Conservation (phyloP, 2,113 vertebrate species). For the Pterocles gutturalis region DNA sequence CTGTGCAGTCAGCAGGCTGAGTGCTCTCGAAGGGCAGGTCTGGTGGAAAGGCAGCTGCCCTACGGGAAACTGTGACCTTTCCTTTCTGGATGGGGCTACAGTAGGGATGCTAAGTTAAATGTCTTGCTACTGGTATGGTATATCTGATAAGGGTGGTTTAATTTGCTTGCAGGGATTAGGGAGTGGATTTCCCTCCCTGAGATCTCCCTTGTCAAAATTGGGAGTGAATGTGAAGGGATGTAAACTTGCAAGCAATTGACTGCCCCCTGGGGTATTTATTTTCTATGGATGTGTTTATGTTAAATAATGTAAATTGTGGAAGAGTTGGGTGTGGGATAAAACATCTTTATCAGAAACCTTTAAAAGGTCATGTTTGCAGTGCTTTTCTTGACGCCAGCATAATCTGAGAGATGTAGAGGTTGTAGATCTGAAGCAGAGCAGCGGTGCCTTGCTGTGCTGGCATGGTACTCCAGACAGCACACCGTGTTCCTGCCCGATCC, state of each 20-base stretch:
- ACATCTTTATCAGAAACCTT: not conserved
- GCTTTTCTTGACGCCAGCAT: not conserved
- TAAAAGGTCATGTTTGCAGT: not conserved
- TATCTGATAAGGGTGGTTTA: not conserved
- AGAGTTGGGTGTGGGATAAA: not conserved
- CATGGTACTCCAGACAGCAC: no score
- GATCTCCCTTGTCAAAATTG: not conserved
- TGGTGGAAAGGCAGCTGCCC: not conserved
- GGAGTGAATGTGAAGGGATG: not conserved
- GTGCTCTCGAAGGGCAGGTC: not conserved
- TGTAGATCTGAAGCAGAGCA: not conserved
- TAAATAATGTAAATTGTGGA: not conserved
- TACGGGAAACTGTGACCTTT: not conserved
- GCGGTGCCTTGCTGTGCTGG: not conserved
- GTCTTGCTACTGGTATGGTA: not conserved
- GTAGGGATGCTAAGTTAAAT: not conserved
- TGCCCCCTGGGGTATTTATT: not conserved
- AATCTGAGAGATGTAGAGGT: not conserved
- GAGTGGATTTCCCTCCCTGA: not conserved
- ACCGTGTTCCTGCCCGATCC: fast-evolving
- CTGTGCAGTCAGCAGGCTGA: not conserved
- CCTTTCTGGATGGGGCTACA: not conserved
- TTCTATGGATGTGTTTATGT: not conserved
- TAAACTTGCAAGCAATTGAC: not conserved
- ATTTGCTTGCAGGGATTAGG: not conserved